Percentiles rank a stretch among this genome's conserved stretches.
These are phyloP conservation scores for Eupristina koningsbergeri DNA, from an alignment of 1,140 invertebrate species.

Conservation along the genomic window DNA sequence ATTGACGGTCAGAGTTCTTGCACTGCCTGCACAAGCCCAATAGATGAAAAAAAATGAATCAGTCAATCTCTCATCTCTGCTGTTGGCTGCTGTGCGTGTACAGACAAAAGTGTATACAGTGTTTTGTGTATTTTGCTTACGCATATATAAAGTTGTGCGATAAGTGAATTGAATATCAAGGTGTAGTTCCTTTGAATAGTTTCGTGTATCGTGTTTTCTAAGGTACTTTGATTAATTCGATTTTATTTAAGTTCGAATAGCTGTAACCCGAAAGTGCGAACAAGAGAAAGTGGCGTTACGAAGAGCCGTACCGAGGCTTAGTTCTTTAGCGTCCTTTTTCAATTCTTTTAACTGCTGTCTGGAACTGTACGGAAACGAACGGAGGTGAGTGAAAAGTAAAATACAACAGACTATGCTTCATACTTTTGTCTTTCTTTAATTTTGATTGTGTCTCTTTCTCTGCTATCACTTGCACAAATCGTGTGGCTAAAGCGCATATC, in stretches of 20 bases:
- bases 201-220: too few species aligned
- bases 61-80: background rate
- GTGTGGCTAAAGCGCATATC: background rate
- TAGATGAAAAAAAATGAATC: background rate
- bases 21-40: too few species aligned
- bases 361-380: background rate
- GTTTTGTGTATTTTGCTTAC: too few species aligned
- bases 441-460: background rate
- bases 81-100: background rate
- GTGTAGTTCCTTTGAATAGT: too few species aligned
- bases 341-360: background rate
- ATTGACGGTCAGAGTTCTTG: too few species aligned
- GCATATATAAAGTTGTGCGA: too few species aligned
- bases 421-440: background rate
- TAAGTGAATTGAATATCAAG: background rate
- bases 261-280: too few species aligned
- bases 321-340: background rate
- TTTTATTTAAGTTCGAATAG: too few species aligned
- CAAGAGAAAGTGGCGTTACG: too few species aligned
- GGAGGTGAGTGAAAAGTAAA: conserved; percentile 7
- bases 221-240: too few species aligned
- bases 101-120: too few species aligned
- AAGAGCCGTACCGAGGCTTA: background rate
- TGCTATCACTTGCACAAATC: background rate
- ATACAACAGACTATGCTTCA: background rate